These are phyloP conservation scores for Embidobia sp. DNA, from an alignment of 2,888 invertebrate genomes.

Conservation along the genomic window DNA sequence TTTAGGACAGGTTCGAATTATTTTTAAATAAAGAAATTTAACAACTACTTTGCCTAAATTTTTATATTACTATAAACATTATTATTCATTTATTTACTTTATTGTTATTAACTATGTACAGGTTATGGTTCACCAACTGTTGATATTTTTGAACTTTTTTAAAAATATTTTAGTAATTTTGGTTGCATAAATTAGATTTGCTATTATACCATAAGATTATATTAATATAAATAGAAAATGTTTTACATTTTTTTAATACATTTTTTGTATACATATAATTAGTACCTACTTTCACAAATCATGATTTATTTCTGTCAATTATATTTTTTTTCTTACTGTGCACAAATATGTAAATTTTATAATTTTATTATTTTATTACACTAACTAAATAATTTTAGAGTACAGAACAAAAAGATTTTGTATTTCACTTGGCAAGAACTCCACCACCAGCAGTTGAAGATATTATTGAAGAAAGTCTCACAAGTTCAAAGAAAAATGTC, in stretches of 20 bases:
- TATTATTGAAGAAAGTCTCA: conserved; percentile 80
- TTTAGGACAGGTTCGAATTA: conserved; percentile 87
- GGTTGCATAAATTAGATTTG: too few species aligned
- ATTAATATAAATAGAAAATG: too few species aligned
- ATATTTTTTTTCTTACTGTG: not conserved
- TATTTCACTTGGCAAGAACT: conserved; percentile 91
- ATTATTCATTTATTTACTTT: too few species aligned
- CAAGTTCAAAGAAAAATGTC: conserved; percentile 78
- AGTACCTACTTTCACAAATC: too few species aligned
- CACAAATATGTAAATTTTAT: not conserved
- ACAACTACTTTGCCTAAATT: conserved; percentile 39
- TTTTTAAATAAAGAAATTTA: conserved; percentile 39
- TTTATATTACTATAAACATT: conserved; percentile 6
- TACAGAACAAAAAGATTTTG: conserved; percentile 87
- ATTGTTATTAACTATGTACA: too few species aligned
- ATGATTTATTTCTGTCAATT: too few species aligned
- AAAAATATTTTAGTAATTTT: too few species aligned
- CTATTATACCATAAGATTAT: too few species aligned
- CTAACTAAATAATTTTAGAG: conserved; percentile 81
- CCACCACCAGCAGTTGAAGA: conserved; percentile 83
- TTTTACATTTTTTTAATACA: too few species aligned
- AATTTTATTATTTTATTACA: not conserved
- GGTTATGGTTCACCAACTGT: too few species aligned
- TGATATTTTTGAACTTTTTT: too few species aligned
- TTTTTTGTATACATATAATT: too few species aligned